Conservation (phyloP, 2,888 invertebrate species). For the Chironomus riparius region DNA sequence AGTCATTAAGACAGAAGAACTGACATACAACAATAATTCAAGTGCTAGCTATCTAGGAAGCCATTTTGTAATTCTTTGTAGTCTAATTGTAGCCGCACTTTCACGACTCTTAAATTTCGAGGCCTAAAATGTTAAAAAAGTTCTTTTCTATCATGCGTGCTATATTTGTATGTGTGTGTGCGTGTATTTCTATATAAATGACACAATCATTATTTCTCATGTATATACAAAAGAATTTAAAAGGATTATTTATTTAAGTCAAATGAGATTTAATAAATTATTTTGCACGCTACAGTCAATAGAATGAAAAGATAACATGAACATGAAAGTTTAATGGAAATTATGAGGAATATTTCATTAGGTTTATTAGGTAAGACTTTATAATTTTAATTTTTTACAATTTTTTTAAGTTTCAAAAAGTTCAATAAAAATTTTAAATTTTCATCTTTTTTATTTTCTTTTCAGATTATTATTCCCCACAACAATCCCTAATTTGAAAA, state of each 20-base stretch:
- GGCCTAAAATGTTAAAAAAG: not conserved
- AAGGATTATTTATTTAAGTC: not conserved
- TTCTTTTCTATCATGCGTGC: not conserved
- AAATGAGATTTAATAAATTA: not conserved
- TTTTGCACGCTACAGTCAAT: no score
- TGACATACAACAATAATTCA: constrained; percentile 55
- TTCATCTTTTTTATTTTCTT: no score
- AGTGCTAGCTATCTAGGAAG: not conserved
- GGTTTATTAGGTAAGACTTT: no score
- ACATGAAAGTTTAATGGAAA: no score
- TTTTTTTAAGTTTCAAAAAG: no score
- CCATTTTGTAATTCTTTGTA: not conserved
- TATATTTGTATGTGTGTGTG: not conserved
- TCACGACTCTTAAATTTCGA: not conserved
- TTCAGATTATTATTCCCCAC: no score
- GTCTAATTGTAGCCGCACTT: not conserved
- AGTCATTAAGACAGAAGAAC: constrained; percentile 86
- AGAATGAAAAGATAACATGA: no score
- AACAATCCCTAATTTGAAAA: no score
- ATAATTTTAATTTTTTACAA: no score
- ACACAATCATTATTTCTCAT: not conserved
- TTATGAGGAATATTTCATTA: no score
- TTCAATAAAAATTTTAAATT: no score
- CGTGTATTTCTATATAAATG: not conserved
- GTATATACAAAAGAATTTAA: not conserved